Base-by-base conservation (phyloP, 2,888 invertebrate genomes). In the Tinea trinotella region DNA sequence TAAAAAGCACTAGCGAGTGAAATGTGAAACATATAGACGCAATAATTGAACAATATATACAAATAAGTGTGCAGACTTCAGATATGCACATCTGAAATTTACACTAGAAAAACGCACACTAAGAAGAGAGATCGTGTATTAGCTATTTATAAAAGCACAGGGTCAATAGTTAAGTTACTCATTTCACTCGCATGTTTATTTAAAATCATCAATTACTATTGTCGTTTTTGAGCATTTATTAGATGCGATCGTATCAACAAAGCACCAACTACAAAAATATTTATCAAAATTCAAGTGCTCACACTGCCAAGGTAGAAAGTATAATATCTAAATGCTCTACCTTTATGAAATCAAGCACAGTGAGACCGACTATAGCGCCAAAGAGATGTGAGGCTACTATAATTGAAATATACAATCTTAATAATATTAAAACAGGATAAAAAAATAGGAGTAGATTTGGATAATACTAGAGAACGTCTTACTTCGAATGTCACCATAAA, bases 391-490 rank as follows among this genome's bases (percentile, higher is more conserved):
- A 55, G 59, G 62, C 70, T 71, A n/a, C n/a, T n/a, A n/a, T n/a
- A 73, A 69, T 63, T 59, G 70, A 79, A 77, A 69, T 78, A 79
- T 82, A 80, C 67, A 76, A 74, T 68, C 82, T 82, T 84, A 84
- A 80, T 72, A 74, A n/a, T 77, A 77, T 50, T 76, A 82, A 83
- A 84, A 84, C 72, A 83, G 84, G 79, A 74, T 84, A 84, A 84
- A 84, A 84, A 84, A 84, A 84, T 83, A 84, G 84, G 83, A 83
- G 74, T 81, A 81, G 80, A 82, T 69, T 82, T 83, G 84, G 84
- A 79, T 82, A 79, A 40, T 75, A 76, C 69, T 75, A 76, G 67
- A 18, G 13, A 50, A 24, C 50, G 22, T 9, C 22, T 22, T 24
- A 24, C 50, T 24, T 24, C 50, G 24, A 50, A 50, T 50, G 20